Evolutionary conservation across 1,140 invertebrate species (phyloP).

Genomic region (Ooceraea biroi): DNA sequence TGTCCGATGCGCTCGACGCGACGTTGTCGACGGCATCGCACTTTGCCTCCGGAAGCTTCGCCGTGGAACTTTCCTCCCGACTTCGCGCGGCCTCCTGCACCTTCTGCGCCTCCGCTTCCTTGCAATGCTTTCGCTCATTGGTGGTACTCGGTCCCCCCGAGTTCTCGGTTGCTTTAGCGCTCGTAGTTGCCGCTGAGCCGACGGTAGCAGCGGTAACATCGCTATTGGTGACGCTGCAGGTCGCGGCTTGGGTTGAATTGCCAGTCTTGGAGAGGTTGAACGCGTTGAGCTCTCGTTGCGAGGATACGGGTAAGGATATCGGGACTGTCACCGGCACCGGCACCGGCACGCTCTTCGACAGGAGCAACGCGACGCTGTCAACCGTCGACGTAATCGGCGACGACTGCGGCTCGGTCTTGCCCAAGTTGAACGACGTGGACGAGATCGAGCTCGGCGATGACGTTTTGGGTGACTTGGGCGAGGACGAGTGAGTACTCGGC

Average conservation of each 20-base stretch:
- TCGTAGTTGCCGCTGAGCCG: background rate
- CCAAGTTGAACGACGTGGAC: constrained; percentile 57
- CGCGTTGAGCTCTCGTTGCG: constrained; percentile 75
- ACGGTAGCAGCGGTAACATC: constrained; percentile 14
- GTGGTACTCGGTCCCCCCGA: background rate
- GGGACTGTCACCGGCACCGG: background rate
- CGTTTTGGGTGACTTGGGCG: constrained; percentile 81
- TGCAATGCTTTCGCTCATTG: constrained; percentile 42
- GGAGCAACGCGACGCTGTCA: constrained; percentile 69
- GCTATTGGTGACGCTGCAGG: constrained; percentile 66
- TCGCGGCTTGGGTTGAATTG: constrained; percentile 24
- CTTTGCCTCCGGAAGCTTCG: constrained; percentile 37
- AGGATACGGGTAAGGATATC: background rate
- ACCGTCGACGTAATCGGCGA: constrained; percentile 63
- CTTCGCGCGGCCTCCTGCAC: background rate
- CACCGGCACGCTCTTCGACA: constrained; percentile 64
- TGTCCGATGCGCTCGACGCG: constrained; percentile 1
- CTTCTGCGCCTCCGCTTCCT: constrained; percentile 51
- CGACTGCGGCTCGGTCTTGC: constrained; percentile 68
- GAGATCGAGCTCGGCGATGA: constrained; percentile 65
- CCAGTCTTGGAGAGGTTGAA: constrained; percentile 80
- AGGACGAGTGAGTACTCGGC: constrained; percentile 78
- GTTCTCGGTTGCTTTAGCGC: background rate
- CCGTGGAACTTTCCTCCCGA: constrained; percentile 48
- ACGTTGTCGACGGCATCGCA: background rate